Percentiles rank a stretch among this genome's conserved stretches.
phyloP scores from a whole-genome alignment of 2,888 invertebrate species.

The Cryptocephalus moraei region DNA sequence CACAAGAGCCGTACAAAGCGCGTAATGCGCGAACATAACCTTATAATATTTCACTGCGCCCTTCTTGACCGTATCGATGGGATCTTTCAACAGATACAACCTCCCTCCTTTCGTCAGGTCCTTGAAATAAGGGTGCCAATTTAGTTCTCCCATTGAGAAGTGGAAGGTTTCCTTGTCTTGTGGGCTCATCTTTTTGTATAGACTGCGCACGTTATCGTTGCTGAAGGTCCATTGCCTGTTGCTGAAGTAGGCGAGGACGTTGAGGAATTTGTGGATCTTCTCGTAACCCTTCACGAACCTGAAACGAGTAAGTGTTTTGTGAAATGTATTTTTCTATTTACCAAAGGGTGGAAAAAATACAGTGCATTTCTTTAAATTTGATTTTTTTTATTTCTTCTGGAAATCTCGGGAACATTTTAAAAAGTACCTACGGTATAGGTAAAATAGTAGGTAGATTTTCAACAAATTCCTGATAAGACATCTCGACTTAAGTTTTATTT shows the following conservation, averaged over 20 bases:
- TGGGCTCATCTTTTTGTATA: slow-evolving; percentile 48
- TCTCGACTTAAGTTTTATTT: too few species aligned
- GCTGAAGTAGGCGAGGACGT: slow-evolving; percentile 52
- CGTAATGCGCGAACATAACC: slow-evolving; percentile 18
- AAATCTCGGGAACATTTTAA: too few species aligned
- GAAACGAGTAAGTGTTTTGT: too few species aligned
- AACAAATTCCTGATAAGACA: too few species aligned
- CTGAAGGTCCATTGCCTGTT: slow-evolving; percentile 68
- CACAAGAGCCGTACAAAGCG: not conserved
- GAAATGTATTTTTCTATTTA: too few species aligned
- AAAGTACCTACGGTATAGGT: too few species aligned
- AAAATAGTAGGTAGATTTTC: too few species aligned
- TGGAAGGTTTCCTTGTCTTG: slow-evolving; percentile 49
- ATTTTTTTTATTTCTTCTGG: too few species aligned
- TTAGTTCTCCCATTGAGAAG: slow-evolving; percentile 59
- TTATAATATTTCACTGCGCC: slow-evolving; percentile 46
- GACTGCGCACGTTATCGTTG: slow-evolving; percentile 46
- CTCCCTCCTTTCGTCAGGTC: slow-evolving; percentile 36
- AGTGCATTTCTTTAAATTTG: too few species aligned
- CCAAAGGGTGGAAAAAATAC: too few species aligned
- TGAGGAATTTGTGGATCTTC: slow-evolving; percentile 17
- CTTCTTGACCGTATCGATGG: slow-evolving; percentile 59
- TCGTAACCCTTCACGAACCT: slow-evolving; percentile 18
- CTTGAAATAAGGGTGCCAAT: slow-evolving; percentile 51
- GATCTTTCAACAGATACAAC: slow-evolving; percentile 70